phyloP scores from a whole-genome alignment of 2,888 invertebrate genomes.

The Agriotes lineatus region DNA sequence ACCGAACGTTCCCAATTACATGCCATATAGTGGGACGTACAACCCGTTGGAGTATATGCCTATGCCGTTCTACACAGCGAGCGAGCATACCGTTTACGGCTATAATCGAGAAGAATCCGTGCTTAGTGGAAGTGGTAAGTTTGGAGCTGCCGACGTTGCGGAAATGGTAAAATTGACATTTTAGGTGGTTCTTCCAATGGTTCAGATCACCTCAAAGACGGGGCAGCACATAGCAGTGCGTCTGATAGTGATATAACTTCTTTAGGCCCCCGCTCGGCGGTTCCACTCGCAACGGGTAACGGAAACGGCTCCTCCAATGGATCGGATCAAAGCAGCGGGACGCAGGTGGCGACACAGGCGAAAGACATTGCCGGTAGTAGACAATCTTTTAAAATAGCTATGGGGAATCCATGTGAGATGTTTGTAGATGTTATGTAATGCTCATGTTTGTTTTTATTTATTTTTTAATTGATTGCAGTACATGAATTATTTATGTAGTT shows the following conservation, averaged over 20 bases:
- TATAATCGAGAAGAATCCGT: constrained; percentile 86
- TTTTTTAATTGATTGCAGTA: constrained; percentile 25
- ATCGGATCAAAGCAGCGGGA: constrained; percentile 65
- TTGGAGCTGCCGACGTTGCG: background rate
- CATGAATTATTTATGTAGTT: constrained; percentile 12
- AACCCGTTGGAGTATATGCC: constrained; percentile 84
- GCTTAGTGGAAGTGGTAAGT: constrained; percentile 82
- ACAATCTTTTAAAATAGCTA: constrained; percentile 84
- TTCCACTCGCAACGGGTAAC: constrained; percentile 61
- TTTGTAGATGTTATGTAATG: constrained; percentile 78
- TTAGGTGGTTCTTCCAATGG: constrained; percentile 72
- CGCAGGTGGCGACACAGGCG: constrained; percentile 57
- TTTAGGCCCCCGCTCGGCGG: constrained; percentile 58
- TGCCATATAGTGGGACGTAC: constrained; percentile 81
- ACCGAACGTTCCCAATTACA: constrained; percentile 78
- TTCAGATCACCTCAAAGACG: constrained; percentile 71
- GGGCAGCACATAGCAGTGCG: constrained; percentile 66
- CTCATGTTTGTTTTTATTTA: constrained; percentile 36
- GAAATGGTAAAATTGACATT: background rate
- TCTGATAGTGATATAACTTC: constrained; percentile 65
- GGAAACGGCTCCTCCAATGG: constrained; percentile 66
- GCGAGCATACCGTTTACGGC: constrained; percentile 81
- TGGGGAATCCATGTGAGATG: constrained; percentile 85
- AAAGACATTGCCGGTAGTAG: constrained; percentile 81
- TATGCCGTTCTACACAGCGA: constrained; percentile 86